A percentile compares a stretch with the other conserved stretches of the same genome.
These are phyloP conservation scores for Benthosema pterotum DNA, from an alignment of 2,797 vertebrate genomes.

Conservation along the genomic window DNA sequence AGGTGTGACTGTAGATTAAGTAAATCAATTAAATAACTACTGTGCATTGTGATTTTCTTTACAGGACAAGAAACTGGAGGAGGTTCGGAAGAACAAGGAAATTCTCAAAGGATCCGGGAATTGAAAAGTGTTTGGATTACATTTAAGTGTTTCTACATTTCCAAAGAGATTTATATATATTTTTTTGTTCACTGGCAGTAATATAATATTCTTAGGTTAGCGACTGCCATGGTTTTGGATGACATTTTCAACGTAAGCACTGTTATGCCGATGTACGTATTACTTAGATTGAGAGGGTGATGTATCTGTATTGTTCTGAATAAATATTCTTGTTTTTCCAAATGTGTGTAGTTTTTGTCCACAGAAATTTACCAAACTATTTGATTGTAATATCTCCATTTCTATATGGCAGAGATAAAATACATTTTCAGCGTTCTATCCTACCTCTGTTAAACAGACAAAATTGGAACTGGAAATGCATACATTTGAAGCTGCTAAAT, in stretches of 20 bases:
- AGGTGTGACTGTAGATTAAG: no score
- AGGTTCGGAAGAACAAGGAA: constrained; percentile 94
- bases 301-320: constrained; percentile 18
- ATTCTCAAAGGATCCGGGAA: constrained; percentile 81
- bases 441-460: no score
- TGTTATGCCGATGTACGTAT: constrained; percentile 37
- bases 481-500: no score
- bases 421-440: neutral
- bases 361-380: no score
- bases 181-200: constrained; percentile 36
- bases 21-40: neutral
- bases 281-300: constrained; percentile 45
- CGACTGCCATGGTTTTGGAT: constrained; percentile 20
- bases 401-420: no score
- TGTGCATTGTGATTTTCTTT: constrained; percentile 2
- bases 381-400: no score
- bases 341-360: neutral
- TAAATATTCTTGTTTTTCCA: constrained; percentile 2
- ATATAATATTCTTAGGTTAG: constrained; percentile 15
- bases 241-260: constrained; percentile 24
- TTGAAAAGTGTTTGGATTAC: constrained; percentile 41
- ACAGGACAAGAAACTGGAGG: constrained; percentile 94
- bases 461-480: no score
- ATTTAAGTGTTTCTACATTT: constrained; percentile 57
- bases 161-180: constrained; percentile 72